Base-by-base conservation (phyloP, 2,113 vertebrate genomes). In the Hirundichthys speculiger region DNA sequence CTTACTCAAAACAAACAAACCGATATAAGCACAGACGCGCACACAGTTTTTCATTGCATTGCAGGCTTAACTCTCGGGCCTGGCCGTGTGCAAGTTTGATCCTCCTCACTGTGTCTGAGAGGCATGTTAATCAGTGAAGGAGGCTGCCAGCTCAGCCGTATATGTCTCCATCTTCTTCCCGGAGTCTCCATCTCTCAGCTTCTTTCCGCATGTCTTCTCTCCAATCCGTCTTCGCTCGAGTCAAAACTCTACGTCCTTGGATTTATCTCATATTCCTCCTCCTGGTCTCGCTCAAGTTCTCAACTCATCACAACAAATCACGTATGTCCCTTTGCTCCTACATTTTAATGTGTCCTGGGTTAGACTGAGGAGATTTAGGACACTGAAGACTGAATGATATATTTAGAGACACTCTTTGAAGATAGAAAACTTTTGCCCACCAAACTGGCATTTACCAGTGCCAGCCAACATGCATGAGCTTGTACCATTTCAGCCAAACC, bases 121-220 rank as follows among this genome's bases (percentile, higher is more conserved):
- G 69, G 91, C 89, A 90, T 93, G 88, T 85, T 91, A 91, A 92
- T 92, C 88, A 88, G 79, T 5, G 9, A 49, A 41, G 64, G 78
- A 77, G 73, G 66, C 80, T 88, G 89, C 82, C 85, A 87, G 78
- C 79, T 68, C 78, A 58, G 68, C 68, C 70, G 41, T 67, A 75
- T 81, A 84, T 24, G 67, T 73, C 69, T 88, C 64, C 64, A 75
- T 80, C 73, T 68, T 48, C 60, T 57, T 45, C 46, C 73, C n/a
- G n/a, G 4, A 13, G 40, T 76, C 72, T 74, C 14, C 2, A 3
- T 74, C 76, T 68, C 54, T 42, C 64, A 51, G 50, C 45, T 42
- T 71, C 73, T 72, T 63, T 70, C 72, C 73, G 67, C 70, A 40
- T 69, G 64, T 48, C 25, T 61, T 84, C 66, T 64, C 67, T 55